A percentile compares a stretch with the other conserved stretches of the same genome.
Conservation (phyloP, 2,888 invertebrate species). For the Colletes collaris region DNA sequence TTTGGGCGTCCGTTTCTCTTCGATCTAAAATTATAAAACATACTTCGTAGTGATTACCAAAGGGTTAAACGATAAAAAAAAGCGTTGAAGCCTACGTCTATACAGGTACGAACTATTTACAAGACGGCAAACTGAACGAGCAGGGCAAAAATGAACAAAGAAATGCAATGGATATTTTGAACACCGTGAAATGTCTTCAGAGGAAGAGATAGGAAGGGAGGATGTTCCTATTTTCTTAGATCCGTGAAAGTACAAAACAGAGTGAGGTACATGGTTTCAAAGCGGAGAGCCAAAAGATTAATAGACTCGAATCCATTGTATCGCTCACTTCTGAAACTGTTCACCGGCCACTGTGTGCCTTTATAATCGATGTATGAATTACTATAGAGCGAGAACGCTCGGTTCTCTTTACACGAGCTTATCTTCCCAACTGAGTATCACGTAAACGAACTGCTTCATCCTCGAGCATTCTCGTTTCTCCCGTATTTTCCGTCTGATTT, state of each 20-base stretch:
- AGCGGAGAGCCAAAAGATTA: no score
- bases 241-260: no score
- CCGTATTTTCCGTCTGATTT: slow-evolving; percentile 69
- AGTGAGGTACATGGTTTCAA: no score
- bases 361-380: background rate
- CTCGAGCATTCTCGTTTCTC: slow-evolving; percentile 67
- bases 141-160: slow-evolving; percentile 61
- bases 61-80: background rate
- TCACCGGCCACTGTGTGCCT: background rate
- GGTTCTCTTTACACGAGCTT: slow-evolving; percentile 52
- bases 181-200: no score
- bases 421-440: slow-evolving; percentile 62
- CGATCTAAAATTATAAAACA: background rate
- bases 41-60: background rate
- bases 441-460: slow-evolving; percentile 67
- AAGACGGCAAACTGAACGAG: slow-evolving; percentile 87
- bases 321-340: background rate
- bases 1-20: background rate
- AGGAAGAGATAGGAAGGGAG: no score
- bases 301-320: no score
- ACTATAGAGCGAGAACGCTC: no score
- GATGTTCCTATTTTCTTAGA: no score
- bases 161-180: no score
- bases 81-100: slow-evolving; percentile 22
- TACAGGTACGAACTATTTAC: slow-evolving; percentile 64